Conservation (phyloP, 2,797 vertebrate genomes). For the Hozukius guyotensis region DNA sequence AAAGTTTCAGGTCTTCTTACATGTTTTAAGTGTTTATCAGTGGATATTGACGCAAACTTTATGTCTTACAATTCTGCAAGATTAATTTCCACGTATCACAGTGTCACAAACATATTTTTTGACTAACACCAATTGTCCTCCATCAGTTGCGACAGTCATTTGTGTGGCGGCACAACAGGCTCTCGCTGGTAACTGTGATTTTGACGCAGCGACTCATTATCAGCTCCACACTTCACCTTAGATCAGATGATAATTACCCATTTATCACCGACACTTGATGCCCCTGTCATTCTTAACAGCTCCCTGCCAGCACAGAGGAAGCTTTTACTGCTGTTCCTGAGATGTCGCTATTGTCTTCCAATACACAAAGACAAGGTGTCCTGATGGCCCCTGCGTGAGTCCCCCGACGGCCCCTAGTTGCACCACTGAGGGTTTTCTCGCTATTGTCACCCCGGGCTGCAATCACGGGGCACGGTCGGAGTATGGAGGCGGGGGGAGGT, state of each 20-base stretch:
- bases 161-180: slow-evolving; percentile 36
- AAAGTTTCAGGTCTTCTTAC: background rate
- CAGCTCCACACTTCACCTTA: slow-evolving; percentile 73
- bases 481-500: slow-evolving; percentile 32
- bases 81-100: background rate
- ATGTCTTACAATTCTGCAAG: background rate
- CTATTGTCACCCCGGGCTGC: slow-evolving; percentile 72
- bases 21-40: background rate
- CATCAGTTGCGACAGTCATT: background rate
- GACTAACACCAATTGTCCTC: slow-evolving; percentile 10
- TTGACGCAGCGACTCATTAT: slow-evolving; percentile 69
- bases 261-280: slow-evolving; percentile 77
- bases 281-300: slow-evolving; percentile 72
- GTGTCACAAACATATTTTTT: background rate
- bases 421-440: slow-evolving; percentile 60
- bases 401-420: slow-evolving; percentile 49
- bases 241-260: slow-evolving; percentile 82
- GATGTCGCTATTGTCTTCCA: slow-evolving; percentile 78
- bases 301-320: slow-evolving; percentile 79
- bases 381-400: slow-evolving; percentile 58
- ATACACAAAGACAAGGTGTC: slow-evolving; percentile 85
- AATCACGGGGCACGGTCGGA: slow-evolving; percentile 51
- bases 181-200: slow-evolving; percentile 51
- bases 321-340: slow-evolving; percentile 70
- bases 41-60: background rate